Evolutionary conservation across 2,113 vertebrate genomes (phyloP).

Genomic region (Triplophysa dalaica): DNA sequence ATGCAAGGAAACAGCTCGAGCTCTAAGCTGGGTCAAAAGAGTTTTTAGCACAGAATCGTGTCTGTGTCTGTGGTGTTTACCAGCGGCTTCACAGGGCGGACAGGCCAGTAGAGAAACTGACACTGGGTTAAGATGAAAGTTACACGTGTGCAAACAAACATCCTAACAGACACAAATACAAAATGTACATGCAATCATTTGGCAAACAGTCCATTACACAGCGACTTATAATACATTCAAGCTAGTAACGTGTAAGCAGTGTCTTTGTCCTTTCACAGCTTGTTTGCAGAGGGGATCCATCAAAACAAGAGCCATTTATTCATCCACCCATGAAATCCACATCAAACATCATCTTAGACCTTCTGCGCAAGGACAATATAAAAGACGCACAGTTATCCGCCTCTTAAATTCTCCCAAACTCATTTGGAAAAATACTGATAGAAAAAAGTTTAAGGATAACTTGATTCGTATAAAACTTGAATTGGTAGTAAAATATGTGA

Average conservation of each 20-base stretch:
- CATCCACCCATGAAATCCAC: conserved; percentile 46
- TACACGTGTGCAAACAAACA: conserved; percentile 35
- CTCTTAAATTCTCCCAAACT: conserved; percentile 1
- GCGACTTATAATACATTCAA: too few relatives aligned
- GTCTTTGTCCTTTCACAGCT: neutral
- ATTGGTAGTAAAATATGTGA: too few relatives aligned
- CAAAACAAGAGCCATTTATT: conserved; percentile 39
- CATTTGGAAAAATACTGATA: too few relatives aligned
- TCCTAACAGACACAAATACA: conserved; percentile 36
- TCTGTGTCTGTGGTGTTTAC: conserved; percentile 55
- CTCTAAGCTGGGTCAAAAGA: conserved; percentile 22
- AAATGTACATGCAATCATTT: conserved; percentile 8
- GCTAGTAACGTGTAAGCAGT: too few relatives aligned
- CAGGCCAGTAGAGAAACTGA: conserved; percentile 45
- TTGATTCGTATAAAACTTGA: too few relatives aligned
- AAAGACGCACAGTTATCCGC: neutral
- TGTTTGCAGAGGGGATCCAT: conserved; percentile 30
- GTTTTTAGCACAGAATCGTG: conserved; percentile 32
- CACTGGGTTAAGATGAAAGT: conserved; percentile 58
- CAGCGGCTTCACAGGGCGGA: conserved; percentile 22
- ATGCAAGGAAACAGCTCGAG: neutral
- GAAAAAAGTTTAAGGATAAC: too few relatives aligned
- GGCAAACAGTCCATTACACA: too few relatives aligned
- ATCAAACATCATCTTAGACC: conserved; percentile 46
- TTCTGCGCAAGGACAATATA: conserved; percentile 7